phyloP scores from a whole-genome alignment of 2,888 invertebrate species.

The Phyto melanocephala region DNA sequence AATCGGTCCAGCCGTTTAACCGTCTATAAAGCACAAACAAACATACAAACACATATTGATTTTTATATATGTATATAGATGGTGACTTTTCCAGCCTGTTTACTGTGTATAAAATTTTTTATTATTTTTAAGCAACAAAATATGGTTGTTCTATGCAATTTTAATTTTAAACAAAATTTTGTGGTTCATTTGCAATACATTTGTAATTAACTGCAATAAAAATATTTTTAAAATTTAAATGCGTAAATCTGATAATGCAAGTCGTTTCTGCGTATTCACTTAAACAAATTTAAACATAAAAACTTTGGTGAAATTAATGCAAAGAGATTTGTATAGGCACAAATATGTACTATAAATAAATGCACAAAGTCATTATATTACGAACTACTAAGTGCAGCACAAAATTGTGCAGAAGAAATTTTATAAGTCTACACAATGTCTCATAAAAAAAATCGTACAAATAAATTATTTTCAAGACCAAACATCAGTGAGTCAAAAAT shows the following conservation, averaged over 20 bases:
- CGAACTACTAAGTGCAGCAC: background rate
- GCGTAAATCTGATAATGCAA: slow-evolving; percentile 28
- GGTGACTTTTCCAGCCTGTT: no score
- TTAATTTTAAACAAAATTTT: no score
- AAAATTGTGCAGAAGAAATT: background rate
- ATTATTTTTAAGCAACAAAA: no score
- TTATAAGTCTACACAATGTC: background rate
- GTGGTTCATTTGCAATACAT: no score
- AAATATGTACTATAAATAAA: background rate
- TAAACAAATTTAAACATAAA: background rate
- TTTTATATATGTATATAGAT: no score
- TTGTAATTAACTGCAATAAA: background rate
- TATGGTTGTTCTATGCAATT: no score
- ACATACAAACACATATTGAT: no score
- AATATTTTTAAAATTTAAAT: slow-evolving; percentile 19
- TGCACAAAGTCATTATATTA: slow-evolving; percentile 12
- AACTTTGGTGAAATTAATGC: slow-evolving; percentile 17
- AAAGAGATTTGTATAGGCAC: slow-evolving; percentile 27
- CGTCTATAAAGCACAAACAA: no score
- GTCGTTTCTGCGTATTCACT: background rate
- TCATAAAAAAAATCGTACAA: background rate
- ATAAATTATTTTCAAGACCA: slow-evolving; percentile 11
- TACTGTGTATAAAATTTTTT: no score
- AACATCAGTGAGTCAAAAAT: slow-evolving; percentile 15
- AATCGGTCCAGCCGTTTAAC: no score